Conservation (phyloP, 2,797 vertebrate genomes). For the Phylloscopus collybita region DNA sequence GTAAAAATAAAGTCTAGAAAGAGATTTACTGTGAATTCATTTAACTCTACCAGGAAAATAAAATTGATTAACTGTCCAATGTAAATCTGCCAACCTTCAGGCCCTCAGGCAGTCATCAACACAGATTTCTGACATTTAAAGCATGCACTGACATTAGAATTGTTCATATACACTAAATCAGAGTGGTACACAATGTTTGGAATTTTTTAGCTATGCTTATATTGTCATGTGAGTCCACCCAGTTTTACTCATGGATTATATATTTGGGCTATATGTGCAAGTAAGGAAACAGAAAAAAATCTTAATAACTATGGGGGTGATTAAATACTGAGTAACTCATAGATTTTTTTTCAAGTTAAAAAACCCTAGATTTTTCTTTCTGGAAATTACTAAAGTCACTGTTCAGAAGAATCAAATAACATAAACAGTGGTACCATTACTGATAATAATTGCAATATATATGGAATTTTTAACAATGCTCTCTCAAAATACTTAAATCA, state of each 20-base stretch:
- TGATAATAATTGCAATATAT: neutral
- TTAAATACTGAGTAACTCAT: neutral
- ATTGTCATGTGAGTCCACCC: rapidly evolving
- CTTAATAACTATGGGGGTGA: neutral
- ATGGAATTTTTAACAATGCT: neutral
- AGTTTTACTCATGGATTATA: neutral
- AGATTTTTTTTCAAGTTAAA: neutral
- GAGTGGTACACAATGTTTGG: rapidly evolving
- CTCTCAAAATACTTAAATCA: neutral
- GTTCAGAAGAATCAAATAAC: neutral
- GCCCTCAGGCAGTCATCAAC: neutral
- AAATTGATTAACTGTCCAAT: neutral
- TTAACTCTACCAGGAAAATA: neutral
- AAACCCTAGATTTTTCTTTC: neutral
- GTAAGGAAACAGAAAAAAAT: neutral
- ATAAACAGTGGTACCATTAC: neutral
- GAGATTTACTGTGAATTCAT: neutral
- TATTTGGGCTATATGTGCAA: neutral
- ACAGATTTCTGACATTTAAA: neutral
- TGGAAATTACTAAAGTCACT: neutral
- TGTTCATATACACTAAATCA: neutral
- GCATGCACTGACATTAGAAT: neutral
- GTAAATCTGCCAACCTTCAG: neutral
- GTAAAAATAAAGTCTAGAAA: neutral
- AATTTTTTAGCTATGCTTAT: neutral